Evolutionary conservation across 2,113 vertebrate species (phyloP).

Genomic region (Perognathus longimembris): DNA sequence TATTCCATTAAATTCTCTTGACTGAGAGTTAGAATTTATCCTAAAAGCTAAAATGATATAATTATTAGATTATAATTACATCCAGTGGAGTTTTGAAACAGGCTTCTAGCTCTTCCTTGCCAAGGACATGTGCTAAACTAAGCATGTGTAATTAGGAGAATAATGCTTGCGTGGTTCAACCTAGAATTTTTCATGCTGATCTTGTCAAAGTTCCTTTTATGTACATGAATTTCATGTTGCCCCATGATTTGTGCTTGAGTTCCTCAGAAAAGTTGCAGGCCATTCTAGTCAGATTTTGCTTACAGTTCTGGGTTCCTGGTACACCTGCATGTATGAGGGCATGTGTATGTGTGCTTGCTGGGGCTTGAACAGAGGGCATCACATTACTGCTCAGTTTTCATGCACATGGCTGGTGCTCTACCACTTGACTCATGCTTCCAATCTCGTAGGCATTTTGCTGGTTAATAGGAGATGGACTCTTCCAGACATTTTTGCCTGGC

Average conservation of each 20-base stretch:
- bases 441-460: too few relatives aligned
- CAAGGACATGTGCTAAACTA: neutral
- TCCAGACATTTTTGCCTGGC: too few relatives aligned
- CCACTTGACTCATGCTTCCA: too few relatives aligned
- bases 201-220: neutral
- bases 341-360: too few relatives aligned
- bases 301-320: conserved; percentile 4
- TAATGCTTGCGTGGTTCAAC: neutral
- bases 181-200: neutral
- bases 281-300: neutral
- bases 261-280: neutral
- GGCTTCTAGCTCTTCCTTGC: neutral
- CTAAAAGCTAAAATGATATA: neutral
- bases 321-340: neutral
- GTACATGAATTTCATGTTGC: neutral
- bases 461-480: too few relatives aligned
- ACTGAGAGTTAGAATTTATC: conserved; percentile 12
- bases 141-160: neutral
- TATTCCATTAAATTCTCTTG: neutral
- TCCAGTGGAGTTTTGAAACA: neutral
- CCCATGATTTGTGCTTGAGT: neutral
- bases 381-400: too few relatives aligned
- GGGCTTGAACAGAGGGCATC: too few relatives aligned
- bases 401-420: too few relatives aligned
- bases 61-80: neutral